These are phyloP conservation scores for Synergus umbraculus DNA, from an alignment of 2,888 invertebrate genomes.

Conservation along the genomic window DNA sequence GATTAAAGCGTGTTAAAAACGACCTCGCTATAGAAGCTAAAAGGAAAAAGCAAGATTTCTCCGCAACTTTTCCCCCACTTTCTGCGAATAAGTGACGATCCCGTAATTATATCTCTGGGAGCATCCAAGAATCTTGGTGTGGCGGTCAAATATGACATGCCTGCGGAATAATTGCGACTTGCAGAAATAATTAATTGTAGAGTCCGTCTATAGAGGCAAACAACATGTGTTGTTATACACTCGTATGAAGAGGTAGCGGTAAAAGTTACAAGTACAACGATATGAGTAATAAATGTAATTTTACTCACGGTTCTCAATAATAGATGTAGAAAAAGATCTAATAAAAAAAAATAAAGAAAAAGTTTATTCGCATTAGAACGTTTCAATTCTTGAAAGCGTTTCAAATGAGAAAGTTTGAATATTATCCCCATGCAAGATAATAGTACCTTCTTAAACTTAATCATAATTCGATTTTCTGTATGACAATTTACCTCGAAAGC, in stretches of 20 bases:
- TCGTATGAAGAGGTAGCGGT: neutral
- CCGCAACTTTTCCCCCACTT: neutral
- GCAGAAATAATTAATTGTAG: conserved; percentile 3
- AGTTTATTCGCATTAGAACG: no score
- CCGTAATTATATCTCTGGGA: conserved; percentile 10
- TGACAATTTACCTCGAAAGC: neutral
- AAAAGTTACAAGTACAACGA: neutral
- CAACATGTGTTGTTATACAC: neutral
- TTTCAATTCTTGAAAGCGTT: no score
- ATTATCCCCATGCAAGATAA: no score
- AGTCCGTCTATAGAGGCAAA: neutral
- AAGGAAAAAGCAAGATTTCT: conserved; percentile 46
- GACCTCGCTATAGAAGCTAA: conserved; percentile 1
- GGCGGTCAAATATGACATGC: neutral
- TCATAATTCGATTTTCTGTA: neutral
- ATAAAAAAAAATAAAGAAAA: no score
- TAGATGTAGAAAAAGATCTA: no score
- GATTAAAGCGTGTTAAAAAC: neutral
- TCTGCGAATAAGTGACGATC: conserved; percentile 5
- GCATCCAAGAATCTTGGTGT: neutral
- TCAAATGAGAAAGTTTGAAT: no score
- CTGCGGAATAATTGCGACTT: neutral
- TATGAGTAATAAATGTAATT: neutral
- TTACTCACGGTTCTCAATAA: neutral
- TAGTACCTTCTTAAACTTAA: neutral